Evolutionary conservation across 2,113 vertebrate species (phyloP).

Genomic region (Stegostoma tigrinum): DNA sequence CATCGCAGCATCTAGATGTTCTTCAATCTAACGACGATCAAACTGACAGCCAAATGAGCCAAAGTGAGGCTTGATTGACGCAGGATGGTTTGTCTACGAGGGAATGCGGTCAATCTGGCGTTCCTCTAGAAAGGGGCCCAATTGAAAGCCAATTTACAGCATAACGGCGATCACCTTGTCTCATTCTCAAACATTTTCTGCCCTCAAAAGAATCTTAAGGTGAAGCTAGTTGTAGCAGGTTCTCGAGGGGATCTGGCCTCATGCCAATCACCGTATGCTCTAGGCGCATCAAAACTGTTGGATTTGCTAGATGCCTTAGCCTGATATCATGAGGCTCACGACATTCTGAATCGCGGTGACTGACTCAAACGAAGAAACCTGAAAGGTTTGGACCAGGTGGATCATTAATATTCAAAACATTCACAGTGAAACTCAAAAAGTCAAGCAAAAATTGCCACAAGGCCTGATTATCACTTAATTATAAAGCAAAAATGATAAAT

Average conservation of each 20-base stretch:
- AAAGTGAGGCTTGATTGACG: slow-evolving; percentile 90
- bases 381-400: slow-evolving; percentile 89
- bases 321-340: slow-evolving; percentile 86
- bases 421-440: slow-evolving; percentile 47
- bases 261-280: slow-evolving; percentile 86
- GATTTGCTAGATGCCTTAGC: slow-evolving; percentile 89
- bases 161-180: slow-evolving; percentile 71
- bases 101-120: slow-evolving; percentile 80
- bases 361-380: slow-evolving; percentile 91
- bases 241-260: slow-evolving; percentile 80
- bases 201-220: slow-evolving; percentile 73
- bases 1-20: slow-evolving; percentile 89
- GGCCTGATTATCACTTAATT: slow-evolving; percentile 34
- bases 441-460: slow-evolving; percentile 50
- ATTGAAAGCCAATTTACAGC: slow-evolving; percentile 81
- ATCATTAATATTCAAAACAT: slow-evolving; percentile 75
- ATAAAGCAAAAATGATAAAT: slow-evolving; percentile 25
- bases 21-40: slow-evolving; percentile 90
- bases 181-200: slow-evolving; percentile 64
- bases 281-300: slow-evolving; percentile 82
- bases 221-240: slow-evolving; percentile 82
- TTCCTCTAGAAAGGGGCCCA: slow-evolving; percentile 78
- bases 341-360: slow-evolving; percentile 89
- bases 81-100: slow-evolving; percentile 84
- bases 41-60: slow-evolving; percentile 88